These are phyloP conservation scores for Myioborus miniatus DNA, from an alignment of 2,797 vertebrate genomes.

Conservation along the genomic window DNA sequence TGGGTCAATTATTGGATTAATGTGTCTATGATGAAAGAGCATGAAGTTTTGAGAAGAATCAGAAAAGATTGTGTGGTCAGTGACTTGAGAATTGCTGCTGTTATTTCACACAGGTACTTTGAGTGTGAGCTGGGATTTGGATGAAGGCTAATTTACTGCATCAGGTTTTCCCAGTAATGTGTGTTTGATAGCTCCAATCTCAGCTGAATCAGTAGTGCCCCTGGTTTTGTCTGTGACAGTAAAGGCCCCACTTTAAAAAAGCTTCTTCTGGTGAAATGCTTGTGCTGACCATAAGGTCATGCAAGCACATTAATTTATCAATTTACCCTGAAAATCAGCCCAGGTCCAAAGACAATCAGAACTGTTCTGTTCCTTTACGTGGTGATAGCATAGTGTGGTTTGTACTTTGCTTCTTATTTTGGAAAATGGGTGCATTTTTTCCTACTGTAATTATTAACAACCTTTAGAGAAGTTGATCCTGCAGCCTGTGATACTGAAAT, in stretches of 20 bases:
- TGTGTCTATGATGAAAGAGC: rapidly evolving
- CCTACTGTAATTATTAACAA: not conserved
- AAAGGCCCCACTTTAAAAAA: not conserved
- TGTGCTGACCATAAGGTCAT: not conserved
- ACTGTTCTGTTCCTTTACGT: not conserved
- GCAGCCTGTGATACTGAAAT: not conserved
- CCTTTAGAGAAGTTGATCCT: not conserved
- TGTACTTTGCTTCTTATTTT: not conserved
- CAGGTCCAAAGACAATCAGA: not conserved
- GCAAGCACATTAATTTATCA: not conserved
- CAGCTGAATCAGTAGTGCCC: not conserved
- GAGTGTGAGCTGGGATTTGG: not conserved
- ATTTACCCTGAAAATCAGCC: not conserved
- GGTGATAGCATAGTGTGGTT: not conserved
- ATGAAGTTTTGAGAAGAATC: not conserved
- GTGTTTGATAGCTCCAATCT: not conserved
- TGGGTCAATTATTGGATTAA: not conserved
- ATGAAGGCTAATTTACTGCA: not conserved
- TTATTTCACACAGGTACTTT: not conserved
- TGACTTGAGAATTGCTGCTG: not conserved
- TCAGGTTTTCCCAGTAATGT: not conserved
- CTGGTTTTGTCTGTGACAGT: too few species aligned
- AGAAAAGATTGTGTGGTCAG: not conserved
- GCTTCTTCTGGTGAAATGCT: not conserved
- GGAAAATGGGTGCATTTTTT: not conserved